A percentile compares a stretch with the other conserved stretches of the same genome.
phyloP scores from a whole-genome alignment of 2,888 invertebrate genomes.

The Altica lythri region DNA sequence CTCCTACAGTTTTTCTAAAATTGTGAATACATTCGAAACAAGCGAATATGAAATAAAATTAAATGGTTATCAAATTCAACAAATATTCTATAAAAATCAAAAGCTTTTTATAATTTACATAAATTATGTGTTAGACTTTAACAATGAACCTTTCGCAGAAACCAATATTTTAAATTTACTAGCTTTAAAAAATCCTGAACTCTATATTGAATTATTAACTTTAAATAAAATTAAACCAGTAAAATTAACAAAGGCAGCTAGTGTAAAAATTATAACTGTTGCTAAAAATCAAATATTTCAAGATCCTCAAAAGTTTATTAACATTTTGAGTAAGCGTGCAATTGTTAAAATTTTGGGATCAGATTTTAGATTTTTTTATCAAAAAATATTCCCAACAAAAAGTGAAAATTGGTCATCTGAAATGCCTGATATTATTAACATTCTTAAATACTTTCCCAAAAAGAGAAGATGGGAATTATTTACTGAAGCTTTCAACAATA shows the following conservation, averaged over 20 bases:
- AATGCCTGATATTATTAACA: too few relatives aligned
- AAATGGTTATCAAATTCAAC: conserved; percentile 32
- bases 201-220: conserved; percentile 25
- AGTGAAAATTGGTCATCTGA: too few relatives aligned
- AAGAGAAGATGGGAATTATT: conserved; percentile 28
- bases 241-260: conserved; percentile 25
- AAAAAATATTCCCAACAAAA: conserved; percentile 23
- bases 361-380: conserved; percentile 21
- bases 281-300: conserved; percentile 19
- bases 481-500: conserved; percentile 16
- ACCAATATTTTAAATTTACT: conserved; percentile 24
- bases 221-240: neutral
- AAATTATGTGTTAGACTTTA: conserved; percentile 21
- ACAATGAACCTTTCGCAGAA: conserved; percentile 13
- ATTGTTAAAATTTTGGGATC: conserved; percentile 17
- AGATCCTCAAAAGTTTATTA: conserved; percentile 14
- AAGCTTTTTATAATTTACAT: conserved; percentile 32
- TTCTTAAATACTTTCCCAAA: conserved; percentile 25
- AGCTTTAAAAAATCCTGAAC: conserved; percentile 21
- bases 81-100: conserved; percentile 31
- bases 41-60: conserved; percentile 26
- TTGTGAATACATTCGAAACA: too few relatives aligned
- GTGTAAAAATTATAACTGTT: conserved; percentile 16
- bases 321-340: conserved; percentile 15
- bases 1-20: conserved; percentile 35